Conservation (phyloP, 2,797 vertebrate genomes). For the Emys orbicularis region DNA sequence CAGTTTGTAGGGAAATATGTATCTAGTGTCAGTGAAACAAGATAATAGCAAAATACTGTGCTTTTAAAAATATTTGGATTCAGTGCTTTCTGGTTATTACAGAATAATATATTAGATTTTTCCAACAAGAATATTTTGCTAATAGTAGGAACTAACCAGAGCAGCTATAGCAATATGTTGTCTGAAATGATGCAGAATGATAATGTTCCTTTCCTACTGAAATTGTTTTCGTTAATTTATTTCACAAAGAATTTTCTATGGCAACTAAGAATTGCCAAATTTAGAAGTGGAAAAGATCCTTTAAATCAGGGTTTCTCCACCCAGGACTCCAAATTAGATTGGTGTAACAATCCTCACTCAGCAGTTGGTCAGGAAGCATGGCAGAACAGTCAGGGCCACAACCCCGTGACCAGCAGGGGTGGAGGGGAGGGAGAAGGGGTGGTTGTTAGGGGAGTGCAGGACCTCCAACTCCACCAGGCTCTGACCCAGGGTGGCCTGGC, state of each 20-base stretch:
- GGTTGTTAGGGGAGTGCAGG: too few species aligned
- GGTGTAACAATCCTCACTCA: too few species aligned
- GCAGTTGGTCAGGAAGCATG: too few species aligned
- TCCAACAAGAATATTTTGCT: neutral
- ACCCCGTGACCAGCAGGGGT: too few species aligned
- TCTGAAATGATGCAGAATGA: neutral
- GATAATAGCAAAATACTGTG: neutral
- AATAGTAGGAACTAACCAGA: accelerated
- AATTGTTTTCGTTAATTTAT: neutral
- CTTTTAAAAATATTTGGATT: neutral
- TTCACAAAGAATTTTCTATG: neutral
- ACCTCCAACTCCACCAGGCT: too few species aligned
- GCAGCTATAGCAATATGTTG: neutral
- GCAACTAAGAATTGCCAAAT: neutral
- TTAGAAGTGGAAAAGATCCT: neutral
- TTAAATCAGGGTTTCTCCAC: neutral
- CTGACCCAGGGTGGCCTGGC: too few species aligned
- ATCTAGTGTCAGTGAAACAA: too few species aligned
- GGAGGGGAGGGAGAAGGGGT: too few species aligned
- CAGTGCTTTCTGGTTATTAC: neutral
- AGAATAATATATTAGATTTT: neutral
- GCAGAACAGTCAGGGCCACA: too few species aligned
- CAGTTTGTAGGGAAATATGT: accelerated
- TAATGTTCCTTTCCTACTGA: neutral
- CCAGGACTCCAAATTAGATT: too few species aligned